phyloP scores from a whole-genome alignment of 64 coral and sea anemone species.

The Trachythela sp. region DNA sequence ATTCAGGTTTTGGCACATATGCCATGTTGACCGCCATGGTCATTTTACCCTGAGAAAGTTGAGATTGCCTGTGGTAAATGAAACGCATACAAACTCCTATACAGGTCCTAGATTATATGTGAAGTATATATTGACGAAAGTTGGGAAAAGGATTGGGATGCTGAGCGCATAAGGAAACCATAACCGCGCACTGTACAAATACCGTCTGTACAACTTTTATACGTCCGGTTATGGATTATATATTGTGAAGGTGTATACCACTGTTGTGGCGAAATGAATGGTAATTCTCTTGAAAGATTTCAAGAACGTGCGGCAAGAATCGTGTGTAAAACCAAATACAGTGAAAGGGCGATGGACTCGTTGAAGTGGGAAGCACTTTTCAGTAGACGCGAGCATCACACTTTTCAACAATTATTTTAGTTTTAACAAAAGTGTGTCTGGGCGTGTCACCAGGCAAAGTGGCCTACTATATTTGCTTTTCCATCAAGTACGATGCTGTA shows the following conservation, averaged over 20 bases:
- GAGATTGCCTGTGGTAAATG: too few species aligned
- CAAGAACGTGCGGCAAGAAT: slow-evolving; percentile 33
- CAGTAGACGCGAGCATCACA: not conserved
- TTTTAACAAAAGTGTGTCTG: too few species aligned
- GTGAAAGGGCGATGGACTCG: slow-evolving; percentile 25
- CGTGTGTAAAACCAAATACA: not conserved
- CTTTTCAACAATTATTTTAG: slow-evolving; percentile 45
- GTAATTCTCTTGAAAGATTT: slow-evolving; percentile 14
- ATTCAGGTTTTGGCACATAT: too few species aligned
- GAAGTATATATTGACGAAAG: not conserved
- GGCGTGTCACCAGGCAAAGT: not conserved
- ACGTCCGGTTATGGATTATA: slow-evolving; percentile 42
- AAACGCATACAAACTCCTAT: too few species aligned
- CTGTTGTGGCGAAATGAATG: slow-evolving; percentile 40
- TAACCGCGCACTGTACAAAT: not conserved
- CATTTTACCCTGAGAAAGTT: too few species aligned
- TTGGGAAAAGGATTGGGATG: not conserved
- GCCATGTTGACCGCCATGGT: too few species aligned
- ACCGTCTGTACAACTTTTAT: not conserved
- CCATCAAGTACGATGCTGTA: too few species aligned
- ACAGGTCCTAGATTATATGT: too few species aligned
- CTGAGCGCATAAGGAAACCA: not conserved
- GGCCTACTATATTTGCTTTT: not conserved
- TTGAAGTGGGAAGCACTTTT: slow-evolving; percentile 47
- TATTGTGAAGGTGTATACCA: slow-evolving; percentile 36